Conservation (phyloP, 64 coral and sea anemone species). For the Stichodactyla mertensii region DNA sequence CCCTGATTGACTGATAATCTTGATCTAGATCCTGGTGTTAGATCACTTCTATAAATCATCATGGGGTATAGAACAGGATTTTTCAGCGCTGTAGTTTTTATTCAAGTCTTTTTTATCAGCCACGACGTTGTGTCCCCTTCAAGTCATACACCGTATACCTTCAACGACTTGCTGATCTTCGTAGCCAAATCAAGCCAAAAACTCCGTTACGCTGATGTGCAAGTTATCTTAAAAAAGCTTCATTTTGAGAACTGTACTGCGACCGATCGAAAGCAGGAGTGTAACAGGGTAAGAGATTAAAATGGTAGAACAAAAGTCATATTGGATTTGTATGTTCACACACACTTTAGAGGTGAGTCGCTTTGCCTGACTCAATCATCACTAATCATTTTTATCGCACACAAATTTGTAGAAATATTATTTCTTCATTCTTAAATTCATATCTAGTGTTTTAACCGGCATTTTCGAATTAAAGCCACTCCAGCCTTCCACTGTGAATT, state of each 20-base stretch:
- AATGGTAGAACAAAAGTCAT: not conserved
- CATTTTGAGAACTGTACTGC: constrained; percentile 1
- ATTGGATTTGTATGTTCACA: not conserved
- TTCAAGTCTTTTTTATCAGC: not conserved
- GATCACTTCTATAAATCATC: not conserved
- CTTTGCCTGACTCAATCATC: no score
- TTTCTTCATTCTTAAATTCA: no score
- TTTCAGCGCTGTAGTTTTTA: not conserved
- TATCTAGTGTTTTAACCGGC: no score
- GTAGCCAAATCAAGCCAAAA: not conserved
- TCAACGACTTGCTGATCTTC: not conserved
- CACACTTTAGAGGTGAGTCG: no score
- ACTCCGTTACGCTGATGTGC: not conserved
- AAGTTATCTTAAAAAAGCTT: constrained; percentile 12
- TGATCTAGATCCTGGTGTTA: not conserved
- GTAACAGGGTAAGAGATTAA: constrained; percentile 9
- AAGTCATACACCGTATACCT: not conserved
- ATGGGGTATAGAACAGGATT: not conserved
- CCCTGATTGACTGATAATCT: not conserved
- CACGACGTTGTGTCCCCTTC: not conserved
- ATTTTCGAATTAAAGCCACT: no score
- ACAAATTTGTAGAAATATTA: no score
- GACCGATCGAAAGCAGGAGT: constrained; percentile 8
- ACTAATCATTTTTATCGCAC: no score
- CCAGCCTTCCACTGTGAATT: no score